Evolutionary conservation across 2,888 invertebrate species (phyloP), one percentile per base, ranked within the genome.

Genomic region (Cheilosia grossa): DNA sequence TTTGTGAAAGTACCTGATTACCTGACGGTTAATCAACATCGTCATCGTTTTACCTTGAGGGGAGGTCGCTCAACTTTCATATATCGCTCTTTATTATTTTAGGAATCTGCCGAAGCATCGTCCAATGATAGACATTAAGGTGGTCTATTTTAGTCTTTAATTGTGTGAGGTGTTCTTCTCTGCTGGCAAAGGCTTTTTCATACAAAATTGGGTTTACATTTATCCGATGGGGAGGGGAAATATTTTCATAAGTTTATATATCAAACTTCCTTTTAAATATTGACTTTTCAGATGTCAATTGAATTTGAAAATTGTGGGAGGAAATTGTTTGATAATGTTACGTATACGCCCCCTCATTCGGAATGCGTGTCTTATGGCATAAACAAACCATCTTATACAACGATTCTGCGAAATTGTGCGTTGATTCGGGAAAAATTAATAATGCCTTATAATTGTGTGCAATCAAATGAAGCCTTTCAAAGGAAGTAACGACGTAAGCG

Each of bases 301-400:
- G 1, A 33, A 10, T 10, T 33, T 3, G 17, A 4, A 44, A 7
- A n/a, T 7, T 13, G 13, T 7, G n/a, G 6, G 0, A 2, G 2
- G 19, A 47, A 9, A 19, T 47, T 17, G 7, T 10, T 9, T 17
- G 17, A 47, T 19, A 73, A 54, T 54, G 63, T 54, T 54, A 63
- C 53, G 73, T 64, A 73, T 73, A 64, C 63, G 73, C n/a, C 73
- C 54, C 63, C 53, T 4, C 19, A 40, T 49, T 33, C 13, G 13
- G 47, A 54, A 44, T 70, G 59, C 40, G 37, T 70, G 15, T 24
- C 1, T 21, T 15, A 6, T 7, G 27, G 10, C 17, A 24, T 9
- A 27, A 19, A 19, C 17, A 42, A 56, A 37, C 6, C 21, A 4
- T 44, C 21, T 37, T 37, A 21, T 17, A 70, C 9, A 47, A 24